Base-by-base conservation (phyloP, 1,140 invertebrate species). In the Diabrotica undecimpunctata region DNA sequence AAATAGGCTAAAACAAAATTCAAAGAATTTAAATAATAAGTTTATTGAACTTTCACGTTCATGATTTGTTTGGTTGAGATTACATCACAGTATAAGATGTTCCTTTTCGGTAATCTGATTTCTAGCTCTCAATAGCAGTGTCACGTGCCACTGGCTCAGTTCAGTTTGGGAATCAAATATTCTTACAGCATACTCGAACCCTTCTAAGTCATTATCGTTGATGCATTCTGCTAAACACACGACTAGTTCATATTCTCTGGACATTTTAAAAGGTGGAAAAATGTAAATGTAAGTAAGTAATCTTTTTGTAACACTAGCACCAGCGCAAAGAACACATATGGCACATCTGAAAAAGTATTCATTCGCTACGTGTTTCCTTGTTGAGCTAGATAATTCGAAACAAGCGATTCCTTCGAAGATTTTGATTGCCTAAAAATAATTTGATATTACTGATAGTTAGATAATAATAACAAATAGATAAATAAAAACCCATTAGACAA, bases 261-360 rank as follows among this genome's bases (percentile, higher is more conserved):
- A 92, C 81, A 98, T 96, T 71, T 90, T 89, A 81, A 99, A 98
- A 72, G 93, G 91, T 61, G 96, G 96, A 79, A 95, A 97, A 75
- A 95, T 89, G 66, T 94, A 91, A 74, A 90, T 86, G 81, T 99
- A 99, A 78, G 92, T 91, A 74, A 95, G 90, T 53, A 99, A 81
- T 6, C 95, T 95, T 76, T 94, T 91, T 79, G 94, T 89, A 52
- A 94, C 93, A n/a, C 97, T 82, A 14, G 91, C 81, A 81, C 99
- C 97, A 54, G 98, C 89, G 79, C 96, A 98, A 51, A 99, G 82
- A 79, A 98, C 94, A 75, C 94, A 96, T 0, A 97, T 80, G 5
- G 92, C 90, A 11, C 97, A 96, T 56, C 93, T 87, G 82, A 99
- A 98, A 81, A 98, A 98, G 79, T 98, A 95, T 79, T 98, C 96